phyloP scores from a whole-genome alignment of 2,797 vertebrate genomes.

The Otolemur crassicaudatus region DNA sequence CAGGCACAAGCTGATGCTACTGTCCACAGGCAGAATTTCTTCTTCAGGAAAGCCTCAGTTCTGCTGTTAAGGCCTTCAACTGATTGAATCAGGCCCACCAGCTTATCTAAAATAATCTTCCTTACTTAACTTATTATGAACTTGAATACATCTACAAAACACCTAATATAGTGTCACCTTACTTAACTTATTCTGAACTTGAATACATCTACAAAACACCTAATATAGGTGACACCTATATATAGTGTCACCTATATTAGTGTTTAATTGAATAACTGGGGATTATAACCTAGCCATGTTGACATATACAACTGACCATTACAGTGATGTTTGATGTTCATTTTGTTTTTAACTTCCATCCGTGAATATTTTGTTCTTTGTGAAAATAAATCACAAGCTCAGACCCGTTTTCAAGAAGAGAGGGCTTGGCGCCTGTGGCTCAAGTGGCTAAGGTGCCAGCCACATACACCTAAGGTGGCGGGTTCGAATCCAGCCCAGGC shows the following conservation, averaged over 20 bases:
- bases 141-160: slow-evolving; percentile 41
- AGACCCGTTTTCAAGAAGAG: slow-evolving; percentile 44
- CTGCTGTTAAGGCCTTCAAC: slow-evolving; percentile 25
- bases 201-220: slow-evolving; percentile 36
- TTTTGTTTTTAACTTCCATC: slow-evolving; percentile 57
- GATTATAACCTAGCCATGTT: slow-evolving; percentile 30
- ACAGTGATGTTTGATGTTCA: slow-evolving; percentile 24
- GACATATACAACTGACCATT: slow-evolving; percentile 27
- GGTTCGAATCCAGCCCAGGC: too few species aligned
- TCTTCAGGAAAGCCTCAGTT: slow-evolving; percentile 27
- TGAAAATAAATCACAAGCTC: slow-evolving; percentile 67
- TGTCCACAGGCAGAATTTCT: not conserved
- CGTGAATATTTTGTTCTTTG: slow-evolving; percentile 39
- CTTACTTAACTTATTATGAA: slow-evolving; percentile 45
- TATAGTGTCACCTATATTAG: not conserved
- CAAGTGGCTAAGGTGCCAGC: too few species aligned
- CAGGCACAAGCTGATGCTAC: not conserved
- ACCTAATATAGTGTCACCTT: not conserved
- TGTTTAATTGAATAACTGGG: slow-evolving; percentile 27
- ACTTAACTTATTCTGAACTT: slow-evolving; percentile 36
- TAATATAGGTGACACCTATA: too few species aligned
- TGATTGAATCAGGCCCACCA: slow-evolving; percentile 45
- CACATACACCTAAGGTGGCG: too few species aligned
- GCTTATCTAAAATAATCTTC: slow-evolving; percentile 38
- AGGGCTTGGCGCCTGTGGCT: too few species aligned